A percentile compares a stretch with the other conserved stretches of the same genome.
Conservation (phyloP, 2,797 vertebrate species). For the Cygnus olor region DNA sequence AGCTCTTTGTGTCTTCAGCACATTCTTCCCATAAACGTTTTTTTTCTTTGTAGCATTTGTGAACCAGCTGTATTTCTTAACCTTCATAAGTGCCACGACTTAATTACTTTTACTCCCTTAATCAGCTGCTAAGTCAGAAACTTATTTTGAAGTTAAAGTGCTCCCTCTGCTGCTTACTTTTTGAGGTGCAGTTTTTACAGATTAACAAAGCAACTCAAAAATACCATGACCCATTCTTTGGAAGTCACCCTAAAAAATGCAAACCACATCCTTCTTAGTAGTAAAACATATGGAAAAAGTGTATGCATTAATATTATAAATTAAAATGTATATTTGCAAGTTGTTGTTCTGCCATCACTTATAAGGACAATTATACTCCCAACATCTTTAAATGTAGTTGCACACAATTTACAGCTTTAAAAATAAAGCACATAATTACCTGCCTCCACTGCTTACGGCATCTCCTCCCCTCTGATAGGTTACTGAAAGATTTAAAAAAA, state of each 20-base stretch:
- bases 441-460: conserved; percentile 95
- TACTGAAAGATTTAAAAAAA: conserved; percentile 83
- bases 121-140: conserved; percentile 36
- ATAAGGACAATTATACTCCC: neutral
- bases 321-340: neutral
- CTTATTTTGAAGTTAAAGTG: conserved; percentile 78
- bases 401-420: conserved; percentile 1
- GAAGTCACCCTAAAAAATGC: neutral
- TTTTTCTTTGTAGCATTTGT: conserved; percentile 57
- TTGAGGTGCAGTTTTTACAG: conserved; percentile 34
- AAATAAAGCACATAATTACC: conserved; percentile 84
- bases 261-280: neutral
- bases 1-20: conserved; percentile 5
- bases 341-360: neutral
- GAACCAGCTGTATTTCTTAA: conserved; percentile 71
- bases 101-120: conserved; percentile 73
- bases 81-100: conserved; percentile 68
- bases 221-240: neutral
- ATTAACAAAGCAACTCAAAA: neutral
- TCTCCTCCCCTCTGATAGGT: conserved; percentile 98
- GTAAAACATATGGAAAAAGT: neutral
- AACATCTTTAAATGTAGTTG: neutral
- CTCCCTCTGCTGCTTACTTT: conserved; percentile 86
- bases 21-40: conserved; percentile 35
- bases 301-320: neutral